Evolutionary conservation across 2,888 invertebrate species (phyloP), one percentile per base, ranked within the genome.

Genomic region (Phorcus lineatus): DNA sequence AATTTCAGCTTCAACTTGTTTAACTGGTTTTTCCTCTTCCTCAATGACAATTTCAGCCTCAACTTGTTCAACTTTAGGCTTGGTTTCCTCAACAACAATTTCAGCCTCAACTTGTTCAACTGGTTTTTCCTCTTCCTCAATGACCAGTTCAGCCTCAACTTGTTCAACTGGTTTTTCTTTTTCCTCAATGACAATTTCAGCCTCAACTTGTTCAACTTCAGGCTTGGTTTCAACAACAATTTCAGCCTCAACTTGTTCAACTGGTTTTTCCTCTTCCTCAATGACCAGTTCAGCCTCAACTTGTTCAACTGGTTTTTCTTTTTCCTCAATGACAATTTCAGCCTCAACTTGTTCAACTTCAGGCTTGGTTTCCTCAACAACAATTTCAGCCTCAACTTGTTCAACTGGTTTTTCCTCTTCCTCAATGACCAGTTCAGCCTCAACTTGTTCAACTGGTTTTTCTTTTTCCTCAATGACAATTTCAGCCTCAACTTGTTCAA

Each of bases 91-190:
- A 74, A 22, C 16, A 40, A 80, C 52, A 53, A 62, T 74, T 75
- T 62, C 66, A 16, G 62, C 57, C 6, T 57, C 22, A 40, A 66
- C 53, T 55, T 76, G 54, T 11, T 55, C 75, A 52, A 66, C 24
- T 3, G n/a, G 28, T 7, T 52, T 31, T 53, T 22, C 24, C 13
- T 22, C 53, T 24, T 75, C 74, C 53, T 74, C 62, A 47, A 83
- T 79, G 22, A 77, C 80, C 40, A 83, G n/a, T 22, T 83, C 81
- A 17, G 79, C 82, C 36, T 82, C 83, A 55, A 84, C 79, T 6
- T 86, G 85, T 53, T 83, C 54, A 36, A 47, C 19, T 28, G 74
- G 36, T 13, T 22, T 31, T 19, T 74, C 74, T 16, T 74, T 57
- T 16, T 67, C 74, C 31, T 55, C 76, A 7, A 22, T 83, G 7